Base-by-base conservation (phyloP, 2,797 vertebrate species). In the Sternarchorhynchus goeldii region DNA sequence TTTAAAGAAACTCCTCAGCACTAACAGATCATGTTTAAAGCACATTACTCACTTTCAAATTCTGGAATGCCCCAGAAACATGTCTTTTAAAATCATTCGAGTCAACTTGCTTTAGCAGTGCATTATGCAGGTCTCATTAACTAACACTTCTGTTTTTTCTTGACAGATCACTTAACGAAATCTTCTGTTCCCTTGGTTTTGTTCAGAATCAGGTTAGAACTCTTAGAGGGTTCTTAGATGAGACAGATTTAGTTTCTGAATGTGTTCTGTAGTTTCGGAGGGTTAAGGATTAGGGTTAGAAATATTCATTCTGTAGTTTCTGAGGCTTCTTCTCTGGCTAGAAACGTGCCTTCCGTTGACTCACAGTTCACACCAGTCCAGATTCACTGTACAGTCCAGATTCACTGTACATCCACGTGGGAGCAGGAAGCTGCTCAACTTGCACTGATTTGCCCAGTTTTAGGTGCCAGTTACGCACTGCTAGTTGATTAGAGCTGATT, bases 1-100 rank as follows among this genome's bases (percentile, higher is more conserved):
- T 8, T 65, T 63, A 34, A 73, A 6, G 0, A 73, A 81, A 69
- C 75, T 80, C 66, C n/a, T 65, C 6, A 70, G 36, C 56, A 31
- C 55, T 72, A 45, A 10, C 20, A 76, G 17, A 29, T 77, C 16
- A 41, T 14, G 21, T 8, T 65, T 63, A 34, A 73, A 6, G 0
- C 14, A 6, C 3, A 32, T 29, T 55, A 6, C 5, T 68, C 20
- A 16, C 7, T 68, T 36, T 25, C 73, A 20, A 39, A 14, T 65
- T 64, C 58, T 36, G 21, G 31, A 73, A 32, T 36, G 21, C 55
- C 5, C 39, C 50, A 39, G 41, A 55, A 21, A 56, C 17, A 39
- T 0, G 8, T 2, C 14, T 45, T 70, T 39, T 67, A 63, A 57
- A 64, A 29, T 64, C 20, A 62, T 17, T 2, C 16, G 78, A 65